These are phyloP conservation scores for Mimumesa dahlbomi DNA, from an alignment of 2,888 invertebrate genomes.

Conservation along the genomic window DNA sequence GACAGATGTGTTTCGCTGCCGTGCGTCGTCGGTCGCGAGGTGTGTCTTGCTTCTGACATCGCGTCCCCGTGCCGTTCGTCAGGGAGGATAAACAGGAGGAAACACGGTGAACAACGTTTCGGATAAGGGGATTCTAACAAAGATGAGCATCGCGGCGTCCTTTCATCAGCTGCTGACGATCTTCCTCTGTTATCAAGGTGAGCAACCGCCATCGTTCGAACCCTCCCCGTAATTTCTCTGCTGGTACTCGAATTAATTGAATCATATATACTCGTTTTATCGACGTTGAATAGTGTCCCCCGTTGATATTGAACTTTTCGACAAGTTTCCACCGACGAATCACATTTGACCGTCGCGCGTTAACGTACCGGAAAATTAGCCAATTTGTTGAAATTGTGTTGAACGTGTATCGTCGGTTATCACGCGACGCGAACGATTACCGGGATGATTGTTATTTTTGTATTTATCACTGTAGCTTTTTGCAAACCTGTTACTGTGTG, in stretches of 20 bases:
- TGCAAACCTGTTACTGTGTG: too few species aligned
- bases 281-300: too few species aligned
- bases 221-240: too few species aligned
- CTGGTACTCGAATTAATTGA: not conserved
- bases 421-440: conserved; percentile 44
- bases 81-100: conserved; percentile 4
- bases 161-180: conserved; percentile 39
- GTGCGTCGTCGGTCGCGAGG: conserved; percentile 42
- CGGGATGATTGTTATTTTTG: not conserved
- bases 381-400: conserved; percentile 53
- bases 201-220: too few species aligned
- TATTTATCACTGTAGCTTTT: not conserved
- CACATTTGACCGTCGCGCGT: too few species aligned
- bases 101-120: conserved; percentile 11
- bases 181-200: conserved; percentile 57
- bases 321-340: too few species aligned
- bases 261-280: too few species aligned
- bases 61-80: conserved; percentile 6
- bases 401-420: conserved; percentile 25
- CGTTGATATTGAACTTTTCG: too few species aligned
- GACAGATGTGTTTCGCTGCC: conserved; percentile 69
- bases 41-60: conserved; percentile 32
- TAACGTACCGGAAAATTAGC: conserved; percentile 45
- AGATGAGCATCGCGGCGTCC: conserved; percentile 23
- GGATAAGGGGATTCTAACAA: conserved; percentile 20